Evolutionary conservation across 2,888 invertebrate genomes (phyloP).

Genomic region (Caenorhabditis doughertyi): DNA sequence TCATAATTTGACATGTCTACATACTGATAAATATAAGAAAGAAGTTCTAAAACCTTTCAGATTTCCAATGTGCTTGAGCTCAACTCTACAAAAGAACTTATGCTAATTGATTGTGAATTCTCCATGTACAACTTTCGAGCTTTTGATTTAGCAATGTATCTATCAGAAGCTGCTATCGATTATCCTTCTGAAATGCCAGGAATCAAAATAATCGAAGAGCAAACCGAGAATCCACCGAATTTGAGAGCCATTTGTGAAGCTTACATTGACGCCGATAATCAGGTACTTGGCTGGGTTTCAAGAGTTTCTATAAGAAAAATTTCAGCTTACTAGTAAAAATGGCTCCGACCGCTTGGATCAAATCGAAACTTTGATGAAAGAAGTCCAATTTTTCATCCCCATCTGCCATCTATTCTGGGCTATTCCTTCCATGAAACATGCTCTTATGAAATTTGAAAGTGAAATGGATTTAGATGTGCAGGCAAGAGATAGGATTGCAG

Average conservation of each 20-base stretch:
- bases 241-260: background rate
- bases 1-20: too few species aligned
- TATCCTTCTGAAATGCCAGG: background rate
- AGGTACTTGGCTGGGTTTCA: background rate
- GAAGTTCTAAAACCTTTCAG: too few species aligned
- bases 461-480: conserved; percentile 31
- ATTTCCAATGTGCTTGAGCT: conserved; percentile 7
- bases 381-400: conserved; percentile 25
- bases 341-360: background rate
- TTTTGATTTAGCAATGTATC: conserved; percentile 23
- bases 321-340: conserved; percentile 25
- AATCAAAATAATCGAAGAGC: conserved; percentile 2
- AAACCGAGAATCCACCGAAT: conserved; percentile 10
- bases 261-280: conserved; percentile 12
- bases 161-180: background rate
- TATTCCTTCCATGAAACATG: background rate
- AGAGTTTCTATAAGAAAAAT: background rate
- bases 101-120: conserved; percentile 16
- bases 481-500: conserved; percentile 14
- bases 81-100: background rate
- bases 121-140: conserved; percentile 16
- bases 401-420: conserved; percentile 32
- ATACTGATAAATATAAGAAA: too few species aligned
- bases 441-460: background rate
- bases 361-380: conserved; percentile 14